Conservation (phyloP, 1,140 invertebrate genomes). For the Diuraphis noxia region DNA sequence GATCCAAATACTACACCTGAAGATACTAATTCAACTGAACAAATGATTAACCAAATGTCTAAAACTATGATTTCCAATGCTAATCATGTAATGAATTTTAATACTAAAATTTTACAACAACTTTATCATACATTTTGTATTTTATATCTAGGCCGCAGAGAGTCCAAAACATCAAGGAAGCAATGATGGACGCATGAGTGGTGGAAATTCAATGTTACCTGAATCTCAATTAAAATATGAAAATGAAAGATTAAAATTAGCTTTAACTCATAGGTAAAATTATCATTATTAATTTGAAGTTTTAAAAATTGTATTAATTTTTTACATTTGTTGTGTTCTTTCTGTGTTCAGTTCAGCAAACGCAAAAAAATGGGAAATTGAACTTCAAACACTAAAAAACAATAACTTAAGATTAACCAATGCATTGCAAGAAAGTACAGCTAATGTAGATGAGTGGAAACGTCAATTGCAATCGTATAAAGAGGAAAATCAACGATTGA, state of each 20-base stretch:
- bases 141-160: slow-evolving; percentile 61
- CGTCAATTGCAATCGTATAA: slow-evolving; percentile 93
- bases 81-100: slow-evolving; percentile 30
- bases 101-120: background rate
- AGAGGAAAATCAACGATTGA: slow-evolving; percentile 90
- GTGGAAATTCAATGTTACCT: slow-evolving; percentile 61
- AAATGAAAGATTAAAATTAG: slow-evolving; percentile 93
- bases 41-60: slow-evolving; percentile 47
- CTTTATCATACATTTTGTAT: background rate
- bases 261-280: slow-evolving; percentile 87
- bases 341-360: slow-evolving; percentile 78
- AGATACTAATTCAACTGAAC: slow-evolving; percentile 38
- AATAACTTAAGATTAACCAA: slow-evolving; percentile 93
- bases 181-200: slow-evolving; percentile 59
- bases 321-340: background rate
- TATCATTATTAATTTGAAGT: slow-evolving; percentile 26
- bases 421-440: slow-evolving; percentile 94
- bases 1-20: slow-evolving; percentile 53
- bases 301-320: background rate
- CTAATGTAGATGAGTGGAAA: slow-evolving; percentile 98
- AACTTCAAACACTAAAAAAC: slow-evolving; percentile 92
- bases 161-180: slow-evolving; percentile 66
- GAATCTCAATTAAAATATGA: slow-evolving; percentile 96
- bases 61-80: slow-evolving; percentile 45
- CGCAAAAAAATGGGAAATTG: slow-evolving; percentile 98